Evolutionary conservation across 2,888 invertebrate genomes (phyloP).

Genomic region (Pecten maximus): DNA sequence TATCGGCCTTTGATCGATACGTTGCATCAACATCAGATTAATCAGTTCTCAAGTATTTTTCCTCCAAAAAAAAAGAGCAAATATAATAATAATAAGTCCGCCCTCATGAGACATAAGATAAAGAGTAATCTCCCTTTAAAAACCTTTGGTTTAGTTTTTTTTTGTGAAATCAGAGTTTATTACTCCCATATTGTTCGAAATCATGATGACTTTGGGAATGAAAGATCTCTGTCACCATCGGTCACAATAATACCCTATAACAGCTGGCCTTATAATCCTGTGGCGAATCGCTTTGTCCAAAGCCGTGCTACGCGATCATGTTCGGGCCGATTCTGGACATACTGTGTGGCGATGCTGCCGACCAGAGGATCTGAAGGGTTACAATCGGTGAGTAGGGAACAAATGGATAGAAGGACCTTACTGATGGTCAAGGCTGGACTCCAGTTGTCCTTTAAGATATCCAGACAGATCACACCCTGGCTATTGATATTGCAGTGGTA

Average conservation of each 20-base stretch:
- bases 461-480: conserved; percentile 98
- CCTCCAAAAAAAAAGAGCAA: neutral
- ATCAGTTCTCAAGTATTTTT: neutral
- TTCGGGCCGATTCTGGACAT: conserved; percentile 97
- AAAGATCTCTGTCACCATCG: neutral
- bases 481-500: conserved; percentile 99
- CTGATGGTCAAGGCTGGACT: conserved; percentile 99
- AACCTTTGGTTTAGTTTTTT: neutral
- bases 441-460: conserved; percentile 99
- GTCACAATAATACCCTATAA: neutral
- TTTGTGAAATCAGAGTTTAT: neutral
- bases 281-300: conserved; percentile 99
- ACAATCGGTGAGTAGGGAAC: conserved; percentile 98
- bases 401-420: conserved; percentile 98
- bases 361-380: conserved; percentile 99
- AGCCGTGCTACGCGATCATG: conserved; percentile 98
- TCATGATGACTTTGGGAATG: neutral
- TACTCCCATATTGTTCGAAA: neutral
- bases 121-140: neutral
- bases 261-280: conserved; percentile 79
- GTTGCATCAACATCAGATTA: neutral
- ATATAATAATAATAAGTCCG: too few species aligned
- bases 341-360: conserved; percentile 98
- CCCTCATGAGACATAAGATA: neutral
- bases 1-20: neutral